These are phyloP conservation scores for Polyommatus icarus DNA, from an alignment of 2,888 invertebrate genomes.

Conservation along the genomic window DNA sequence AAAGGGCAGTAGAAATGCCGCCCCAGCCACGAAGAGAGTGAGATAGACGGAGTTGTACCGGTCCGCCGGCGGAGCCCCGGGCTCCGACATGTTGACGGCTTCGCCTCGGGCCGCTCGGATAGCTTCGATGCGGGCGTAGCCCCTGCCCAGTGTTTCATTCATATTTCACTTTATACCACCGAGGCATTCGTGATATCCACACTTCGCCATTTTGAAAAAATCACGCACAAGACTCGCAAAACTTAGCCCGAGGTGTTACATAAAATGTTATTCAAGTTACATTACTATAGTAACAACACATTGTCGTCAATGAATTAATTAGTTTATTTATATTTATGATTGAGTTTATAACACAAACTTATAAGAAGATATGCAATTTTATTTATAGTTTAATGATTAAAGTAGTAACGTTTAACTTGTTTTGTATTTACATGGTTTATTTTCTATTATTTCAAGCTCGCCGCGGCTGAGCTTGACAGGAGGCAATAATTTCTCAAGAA, in stretches of 20 bases:
- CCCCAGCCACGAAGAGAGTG: conserved; percentile 90
- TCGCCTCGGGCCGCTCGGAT: conserved; percentile 78
- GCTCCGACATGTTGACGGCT: conserved; percentile 58
- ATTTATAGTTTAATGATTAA: background rate
- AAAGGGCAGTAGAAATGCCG: conserved; percentile 94
- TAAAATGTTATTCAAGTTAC: conserved; percentile 21
- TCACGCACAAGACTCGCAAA: background rate
- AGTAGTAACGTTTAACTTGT: background rate
- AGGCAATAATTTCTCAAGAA: conserved; percentile 42
- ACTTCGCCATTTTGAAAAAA: conserved; percentile 20
- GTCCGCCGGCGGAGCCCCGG: conserved; percentile 85
- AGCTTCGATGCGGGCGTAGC: conserved; percentile 83
- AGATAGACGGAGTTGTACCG: conserved; percentile 86
- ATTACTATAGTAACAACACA: conserved; percentile 17
- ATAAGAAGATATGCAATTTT: background rate
- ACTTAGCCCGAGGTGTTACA: background rate
- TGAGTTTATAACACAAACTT: background rate
- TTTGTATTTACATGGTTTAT: conserved; percentile 27
- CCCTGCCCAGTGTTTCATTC: conserved; percentile 84
- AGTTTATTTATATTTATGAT: background rate
- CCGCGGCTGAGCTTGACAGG: conserved; percentile 57
- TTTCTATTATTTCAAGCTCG: conserved; percentile 41
- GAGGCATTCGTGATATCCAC: background rate
- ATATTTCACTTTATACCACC: conserved; percentile 52
- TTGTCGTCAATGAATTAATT: conserved; percentile 1